Evolutionary conservation across 2,113 vertebrate species (phyloP), one percentile per base, ranked within the genome.

Genomic region (Mus pahari): DNA sequence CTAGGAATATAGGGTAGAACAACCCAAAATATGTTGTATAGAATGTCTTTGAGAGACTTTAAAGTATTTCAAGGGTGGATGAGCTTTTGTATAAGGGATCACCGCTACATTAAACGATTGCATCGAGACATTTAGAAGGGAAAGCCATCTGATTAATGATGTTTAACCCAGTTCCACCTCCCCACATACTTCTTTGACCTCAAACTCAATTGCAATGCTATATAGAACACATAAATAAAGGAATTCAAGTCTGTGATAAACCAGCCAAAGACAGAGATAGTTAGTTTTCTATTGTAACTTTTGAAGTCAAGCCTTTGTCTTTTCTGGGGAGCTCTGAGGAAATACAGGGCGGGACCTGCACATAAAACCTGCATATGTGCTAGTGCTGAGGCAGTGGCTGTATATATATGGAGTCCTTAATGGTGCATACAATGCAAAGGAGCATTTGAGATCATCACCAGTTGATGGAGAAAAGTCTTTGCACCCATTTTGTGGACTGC

Each of bases 391-490:
- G 33, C 79, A 86, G 0, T 86, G 90, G 26, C 14, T 53, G 36
- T 95, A 11, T 48, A 89, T 70, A 88, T 42, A 24, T 55, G 71
- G 58, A 91, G 62, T 66, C 68, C 73, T 64, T 31, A 79, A 28
- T 81, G 75, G 81, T 89, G 24, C 70, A 42, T 64, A 89, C 75
- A 95, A 95, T 92, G 39, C 28, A 75, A 86, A 95, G 66, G 42
- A 90, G 81, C 36, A 42, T 87, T 71, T 62, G n/a, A 94, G 84
- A 78, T 93, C 26, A 31, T 79, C 62, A 55, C n/a, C 66, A 12
- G 7, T 81, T 36, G n/a, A n/a, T 50, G 91, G 0, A 31, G 89
- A 79, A 84, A 90, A 90, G 70, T 91, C 42, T 89, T 90, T 84
- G 31, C 53, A 66, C 11, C 62, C 0, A 20, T n/a, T 94, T 86